Conservation (phyloP, 2,888 invertebrate species). For the Copidosoma aretas region DNA sequence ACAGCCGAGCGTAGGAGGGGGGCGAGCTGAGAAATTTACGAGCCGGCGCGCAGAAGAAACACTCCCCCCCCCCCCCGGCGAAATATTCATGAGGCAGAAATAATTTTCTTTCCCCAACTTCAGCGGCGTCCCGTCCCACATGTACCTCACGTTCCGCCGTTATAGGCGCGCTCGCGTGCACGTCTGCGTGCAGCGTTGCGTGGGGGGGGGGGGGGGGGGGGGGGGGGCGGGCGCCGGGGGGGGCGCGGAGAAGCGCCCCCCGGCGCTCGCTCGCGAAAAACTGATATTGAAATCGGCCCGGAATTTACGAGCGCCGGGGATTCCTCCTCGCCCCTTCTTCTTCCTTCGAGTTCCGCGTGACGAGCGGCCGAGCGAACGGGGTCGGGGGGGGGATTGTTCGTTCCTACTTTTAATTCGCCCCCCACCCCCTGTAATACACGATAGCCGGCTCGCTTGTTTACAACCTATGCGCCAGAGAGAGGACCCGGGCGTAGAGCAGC, state of each 20-base stretch:
- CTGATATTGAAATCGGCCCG: conserved; percentile 41
- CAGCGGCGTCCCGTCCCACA: conserved; percentile 1
- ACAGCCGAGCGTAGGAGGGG: not conserved
- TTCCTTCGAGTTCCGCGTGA: too few species aligned
- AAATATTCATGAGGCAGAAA: conserved; percentile 40
- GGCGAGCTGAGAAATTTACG: conserved; percentile 37
- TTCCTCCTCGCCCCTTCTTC: conserved; percentile 22
- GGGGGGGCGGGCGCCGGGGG: not conserved
- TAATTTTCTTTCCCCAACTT: conserved; percentile 36
- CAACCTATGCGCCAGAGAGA: too few species aligned
- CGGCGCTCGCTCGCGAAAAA: conserved; percentile 33
- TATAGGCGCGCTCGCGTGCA: too few species aligned
- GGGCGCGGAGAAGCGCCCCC: conserved; percentile 2
- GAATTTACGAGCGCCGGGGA: conserved; percentile 41
- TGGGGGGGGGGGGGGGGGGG: too few species aligned
- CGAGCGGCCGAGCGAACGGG: too few species aligned
- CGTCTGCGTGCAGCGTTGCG: too few species aligned
- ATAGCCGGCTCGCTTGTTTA: conserved; percentile 34
- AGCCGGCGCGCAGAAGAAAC: conserved; percentile 30
- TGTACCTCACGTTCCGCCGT: conserved; percentile 27
- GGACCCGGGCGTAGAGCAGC: conserved; percentile 5
- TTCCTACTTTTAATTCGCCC: conserved; percentile 32
- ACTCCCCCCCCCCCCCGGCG: conserved; percentile 24
- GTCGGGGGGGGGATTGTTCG: too few species aligned
- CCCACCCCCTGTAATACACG: not conserved